phyloP scores from a whole-genome alignment of 92 coral and sea anemone species.

The Porites divaricata region DNA sequence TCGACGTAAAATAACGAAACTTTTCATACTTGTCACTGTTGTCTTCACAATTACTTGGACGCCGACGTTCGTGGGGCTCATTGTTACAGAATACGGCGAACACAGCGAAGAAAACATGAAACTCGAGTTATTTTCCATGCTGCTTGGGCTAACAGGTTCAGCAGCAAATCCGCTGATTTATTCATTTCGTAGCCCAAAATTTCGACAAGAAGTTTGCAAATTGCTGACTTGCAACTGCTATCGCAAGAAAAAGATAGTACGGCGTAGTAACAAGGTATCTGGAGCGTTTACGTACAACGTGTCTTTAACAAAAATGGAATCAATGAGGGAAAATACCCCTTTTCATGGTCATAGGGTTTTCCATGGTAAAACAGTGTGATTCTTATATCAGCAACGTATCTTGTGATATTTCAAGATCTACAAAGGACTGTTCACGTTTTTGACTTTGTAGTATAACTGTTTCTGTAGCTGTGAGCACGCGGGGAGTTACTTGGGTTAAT shows the following conservation, averaged over 20 bases:
- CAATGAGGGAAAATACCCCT: background rate
- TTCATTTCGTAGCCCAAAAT: slow-evolving; percentile 29
- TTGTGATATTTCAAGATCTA: too few relatives aligned
- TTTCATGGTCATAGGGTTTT: too few relatives aligned
- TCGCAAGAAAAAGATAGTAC: too few relatives aligned
- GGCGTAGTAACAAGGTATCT: background rate
- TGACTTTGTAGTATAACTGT: too few relatives aligned
- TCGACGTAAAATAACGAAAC: slow-evolving; percentile 67
- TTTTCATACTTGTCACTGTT: slow-evolving; percentile 29
- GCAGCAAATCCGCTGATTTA: slow-evolving; percentile 42
- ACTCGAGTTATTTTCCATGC: background rate
- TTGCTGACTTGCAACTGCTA: background rate
- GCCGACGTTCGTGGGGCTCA: slow-evolving; percentile 33
- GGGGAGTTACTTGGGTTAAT: too few relatives aligned
- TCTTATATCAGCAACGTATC: too few relatives aligned
- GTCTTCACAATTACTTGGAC: slow-evolving; percentile 58
- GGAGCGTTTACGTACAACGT: background rate
- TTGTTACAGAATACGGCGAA: background rate
- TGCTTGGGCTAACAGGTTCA: slow-evolving; percentile 20
- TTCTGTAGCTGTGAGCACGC: too few relatives aligned
- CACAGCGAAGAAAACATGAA: background rate
- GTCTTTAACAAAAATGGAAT: background rate
- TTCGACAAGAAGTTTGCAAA: slow-evolving; percentile 17
- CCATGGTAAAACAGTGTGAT: too few relatives aligned
- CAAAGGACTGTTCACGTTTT: too few relatives aligned